Base-by-base conservation (phyloP, 1,140 invertebrate species). In the Drosophila seguyi region DNA sequence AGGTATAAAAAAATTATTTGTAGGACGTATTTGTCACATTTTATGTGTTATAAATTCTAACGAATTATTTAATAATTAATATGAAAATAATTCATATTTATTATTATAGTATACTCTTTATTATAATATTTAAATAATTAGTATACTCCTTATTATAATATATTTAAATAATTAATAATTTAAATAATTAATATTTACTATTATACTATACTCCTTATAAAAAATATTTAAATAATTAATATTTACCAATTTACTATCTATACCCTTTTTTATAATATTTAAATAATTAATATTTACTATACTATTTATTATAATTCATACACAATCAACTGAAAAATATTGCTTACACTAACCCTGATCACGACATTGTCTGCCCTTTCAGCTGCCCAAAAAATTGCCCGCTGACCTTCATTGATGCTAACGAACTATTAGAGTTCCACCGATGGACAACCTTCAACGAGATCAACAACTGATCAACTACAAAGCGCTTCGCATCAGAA, bases 401-500 rank as follows among this genome's bases (percentile, higher is more conserved):
- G 42, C 38, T 39, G 67, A 69, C 63, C 67, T 71, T 71, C 27
- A 36, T 13, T 29, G 16, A 36, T 57, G 50, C 50, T 57, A 41
- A 48, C 18, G 48, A 69, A 69, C 50, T 36, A 41, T 20, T 31
- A 25, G 14, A 48, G 48, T 68, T 34, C 31, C 48, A 31, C 14
- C 18, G 3, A 61, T 38, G 31, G 27, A 20, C 65, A 84, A 60
- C 81, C 81, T 80, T 79, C 81, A 29, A 45, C 20, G 27, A 72
- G 53, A 72, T 72, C 36, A 48, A 69, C 42, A 29, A 34, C 20
- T 39, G 61, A 58, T 62, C 71, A 67, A 82, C 66, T 75, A 74
- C 67, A 77, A 82, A 62, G 75, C 59, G 31, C 39, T 66, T 62
- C 72, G 68, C 71, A 76, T 83, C 42, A 47, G 58, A 76, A 67